phyloP scores from a whole-genome alignment of 1,140 invertebrate species.

The Ganaspis sp. region DNA sequence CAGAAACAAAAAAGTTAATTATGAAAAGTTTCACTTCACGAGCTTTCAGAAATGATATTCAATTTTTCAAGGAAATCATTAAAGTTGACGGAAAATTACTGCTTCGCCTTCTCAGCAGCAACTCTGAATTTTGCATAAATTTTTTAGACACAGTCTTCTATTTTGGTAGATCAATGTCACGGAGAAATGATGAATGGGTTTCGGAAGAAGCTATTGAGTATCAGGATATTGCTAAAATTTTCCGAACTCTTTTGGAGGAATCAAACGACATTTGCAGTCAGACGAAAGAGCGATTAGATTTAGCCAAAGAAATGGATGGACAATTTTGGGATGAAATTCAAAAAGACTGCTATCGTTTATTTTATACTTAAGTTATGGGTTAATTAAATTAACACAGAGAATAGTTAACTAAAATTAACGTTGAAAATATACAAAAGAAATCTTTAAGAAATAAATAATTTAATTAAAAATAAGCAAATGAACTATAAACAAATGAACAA shows the following conservation, averaged over 20 bases:
- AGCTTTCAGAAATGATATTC: constrained; percentile 70
- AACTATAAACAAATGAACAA: too few relatives aligned
- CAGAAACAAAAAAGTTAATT: constrained; percentile 71
- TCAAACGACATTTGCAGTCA: constrained; percentile 48
- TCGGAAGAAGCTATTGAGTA: constrained; percentile 73
- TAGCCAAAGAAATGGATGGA: constrained; percentile 60
- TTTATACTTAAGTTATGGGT: background rate
- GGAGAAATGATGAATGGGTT: constrained; percentile 66
- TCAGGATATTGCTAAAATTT: constrained; percentile 71
- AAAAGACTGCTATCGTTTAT: constrained; percentile 54
- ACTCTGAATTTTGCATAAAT: constrained; percentile 73
- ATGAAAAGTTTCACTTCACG: constrained; percentile 70
- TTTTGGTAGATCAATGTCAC: constrained; percentile 74
- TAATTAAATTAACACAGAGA: background rate
- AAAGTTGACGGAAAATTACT: constrained; percentile 72
- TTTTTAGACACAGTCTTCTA: constrained; percentile 78
- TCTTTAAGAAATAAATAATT: too few relatives aligned
- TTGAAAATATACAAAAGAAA: too few relatives aligned
- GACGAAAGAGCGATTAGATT: constrained; percentile 58
- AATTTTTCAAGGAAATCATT: constrained; percentile 74
- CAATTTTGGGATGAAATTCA: constrained; percentile 69
- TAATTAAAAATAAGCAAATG: too few relatives aligned
- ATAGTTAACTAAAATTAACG: too few relatives aligned
- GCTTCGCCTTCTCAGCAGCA: constrained; percentile 69
- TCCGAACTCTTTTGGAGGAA: constrained; percentile 66